Base-by-base conservation (phyloP, 2,113 vertebrate species). In the Mustela lutreola region DNA sequence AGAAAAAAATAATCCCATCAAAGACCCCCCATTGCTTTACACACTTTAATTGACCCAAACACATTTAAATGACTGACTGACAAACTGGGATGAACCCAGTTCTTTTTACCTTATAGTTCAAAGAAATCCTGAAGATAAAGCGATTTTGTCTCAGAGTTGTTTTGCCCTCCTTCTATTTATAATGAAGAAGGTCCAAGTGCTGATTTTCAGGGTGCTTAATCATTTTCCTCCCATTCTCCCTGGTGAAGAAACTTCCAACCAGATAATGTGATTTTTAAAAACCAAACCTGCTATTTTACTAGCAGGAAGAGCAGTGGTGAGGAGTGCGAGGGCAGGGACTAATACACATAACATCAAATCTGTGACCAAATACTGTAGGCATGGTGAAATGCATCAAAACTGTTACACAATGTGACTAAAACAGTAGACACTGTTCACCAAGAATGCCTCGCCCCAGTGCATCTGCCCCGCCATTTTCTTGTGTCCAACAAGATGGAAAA, bases 141-240 rank as follows among this genome's bases (percentile, higher is more conserved):
- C 33, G 19, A 88, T 31, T 79, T 89, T 63, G 1, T 26, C 33
- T 19, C 91, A 3, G 7, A 71, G 62, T 80, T 93, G 22, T 78
- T 89, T 89, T 89, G 79, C 80, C 70, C 39, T 81, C 73, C 21
- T 60, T 95, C 9, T 63, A 56, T n/a, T 53, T 96, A 71, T 58
- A 50, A 76, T 81, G 39, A 87, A 71, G n/a, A 83, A 93, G 33
- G 67, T 53, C 28, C 78, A 39, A 39, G 3, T 89, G 39, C 33
- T 83, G 48, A 94, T 94, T 92, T 96, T 42, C 33, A 92, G 89
- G 60, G 21, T 76, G 8, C 16, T 82, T 85, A 48, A 89, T 65
- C 58, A 81, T 45, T 7, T 39, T 82, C 78, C 14, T 21, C 53
- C 60, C 56, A 85, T 83, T 83, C 39, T 62, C 45, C 12, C 87